Base-by-base conservation (phyloP, 2,888 invertebrate genomes). In the Ennomos quercinarius region DNA sequence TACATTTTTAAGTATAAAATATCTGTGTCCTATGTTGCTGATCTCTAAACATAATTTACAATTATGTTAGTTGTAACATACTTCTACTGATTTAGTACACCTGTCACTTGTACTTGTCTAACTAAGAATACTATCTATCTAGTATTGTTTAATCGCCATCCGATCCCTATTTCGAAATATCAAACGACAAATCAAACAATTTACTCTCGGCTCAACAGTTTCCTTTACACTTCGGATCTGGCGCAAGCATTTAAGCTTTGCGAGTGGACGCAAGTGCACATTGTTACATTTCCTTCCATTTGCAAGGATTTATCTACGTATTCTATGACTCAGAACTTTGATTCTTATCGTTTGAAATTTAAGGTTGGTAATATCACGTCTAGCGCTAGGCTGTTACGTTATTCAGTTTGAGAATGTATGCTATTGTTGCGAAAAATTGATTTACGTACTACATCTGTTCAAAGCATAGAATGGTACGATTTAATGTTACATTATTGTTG, bases 341-440 rank as follows among this genome's bases (percentile, higher is more conserved):
- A 47, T 61, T 50, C 50, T 59, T 81, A 72, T 12, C 1, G 0
- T 1, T n/a, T 8, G 10, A 0, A 2, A 0, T 1, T 27, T 72
- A 70, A 65, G 68, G 73, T 68, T 60, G 11, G 39, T 39, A 61
- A 70, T 74, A 2, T 10, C 37, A 45, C 69, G 50, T 17, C 13
- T 2, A 10, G 1, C 6, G 8, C 1, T 8, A 13, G 36, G 36
- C 6, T 50, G 62, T 70, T 80, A 64, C 1, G 63, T 9, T 63
- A 50, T 66, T 64, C 60, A 35, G 34, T 54, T 37, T 60, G 38
- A 64, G 66, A 55, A 37, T 58, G 51, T 63, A 57, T 58, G 57
- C 80, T 73, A 85, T 89, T 89, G 88, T 91, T 91, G 90, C 90
- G 90, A 89, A 90, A 90, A 91, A 91, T 89, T 91, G 89, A 91